These are phyloP conservation scores for Lithophane leautieri DNA, from an alignment of 2,888 invertebrate species.

Conservation along the genomic window DNA sequence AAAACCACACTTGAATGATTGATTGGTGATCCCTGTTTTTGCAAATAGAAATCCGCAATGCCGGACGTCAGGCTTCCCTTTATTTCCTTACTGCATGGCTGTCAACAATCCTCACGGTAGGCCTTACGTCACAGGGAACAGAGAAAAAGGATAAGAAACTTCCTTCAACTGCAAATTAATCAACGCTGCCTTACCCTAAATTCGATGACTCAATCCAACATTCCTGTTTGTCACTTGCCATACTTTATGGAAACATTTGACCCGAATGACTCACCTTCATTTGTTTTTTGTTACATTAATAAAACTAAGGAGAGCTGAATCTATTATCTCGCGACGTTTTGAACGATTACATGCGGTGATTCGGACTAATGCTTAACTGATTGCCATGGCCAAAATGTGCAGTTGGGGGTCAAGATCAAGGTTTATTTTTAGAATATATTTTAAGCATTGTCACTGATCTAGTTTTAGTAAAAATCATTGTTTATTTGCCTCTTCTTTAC, in stretches of 20 bases:
- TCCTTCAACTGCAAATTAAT: constrained; percentile 5
- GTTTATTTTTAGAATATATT: not conserved
- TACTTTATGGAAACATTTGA: constrained; percentile 58
- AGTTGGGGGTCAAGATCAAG: constrained; percentile 16
- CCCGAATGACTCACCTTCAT: constrained; percentile 54
- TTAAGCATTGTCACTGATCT: not conserved
- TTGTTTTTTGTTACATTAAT: constrained; percentile 41
- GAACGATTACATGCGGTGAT: constrained; percentile 13
- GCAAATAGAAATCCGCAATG: not conserved
- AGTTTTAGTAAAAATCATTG: not conserved
- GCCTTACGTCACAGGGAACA: too few relatives aligned
- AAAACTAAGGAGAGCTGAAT: constrained; percentile 38
- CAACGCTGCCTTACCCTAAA: constrained; percentile 22
- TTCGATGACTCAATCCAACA: constrained; percentile 42
- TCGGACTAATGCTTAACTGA: constrained; percentile 17
- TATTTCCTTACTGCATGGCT: not conserved
- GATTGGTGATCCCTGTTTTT: not conserved
- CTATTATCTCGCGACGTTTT: constrained; percentile 27
- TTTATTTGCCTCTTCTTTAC: not conserved
- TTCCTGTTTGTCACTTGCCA: constrained; percentile 31
- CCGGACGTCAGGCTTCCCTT: not conserved
- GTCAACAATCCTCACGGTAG: not conserved
- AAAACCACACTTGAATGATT: not conserved
- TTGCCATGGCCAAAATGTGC: constrained; percentile 1
- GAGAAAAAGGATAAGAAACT: not conserved